phyloP scores from a whole-genome alignment of 2,888 invertebrate species.

The Poecilus cupreus region DNA sequence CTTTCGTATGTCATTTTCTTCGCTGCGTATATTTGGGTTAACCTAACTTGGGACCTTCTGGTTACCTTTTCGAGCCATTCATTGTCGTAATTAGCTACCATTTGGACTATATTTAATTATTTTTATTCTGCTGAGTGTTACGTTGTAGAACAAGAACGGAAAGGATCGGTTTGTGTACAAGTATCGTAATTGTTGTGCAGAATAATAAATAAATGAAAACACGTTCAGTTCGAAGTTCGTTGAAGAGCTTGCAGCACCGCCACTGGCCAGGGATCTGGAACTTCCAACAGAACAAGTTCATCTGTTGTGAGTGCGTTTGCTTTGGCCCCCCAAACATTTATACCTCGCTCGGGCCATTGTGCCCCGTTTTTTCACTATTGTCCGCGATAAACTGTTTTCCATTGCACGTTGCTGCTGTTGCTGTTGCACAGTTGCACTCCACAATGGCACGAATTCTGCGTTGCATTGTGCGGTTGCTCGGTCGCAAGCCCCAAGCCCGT shows the following conservation, averaged over 20 bases:
- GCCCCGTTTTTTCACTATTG: constrained; percentile 33
- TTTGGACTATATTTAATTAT: no score
- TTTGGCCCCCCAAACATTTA: constrained; percentile 8
- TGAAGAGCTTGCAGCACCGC: no score
- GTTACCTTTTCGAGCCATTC: background rate
- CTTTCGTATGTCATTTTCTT: constrained; percentile 23
- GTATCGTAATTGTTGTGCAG: no score
- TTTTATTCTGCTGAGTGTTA: no score
- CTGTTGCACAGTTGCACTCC: background rate
- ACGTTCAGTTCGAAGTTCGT: no score
- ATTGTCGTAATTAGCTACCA: background rate
- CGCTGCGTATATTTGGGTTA: constrained; percentile 11
- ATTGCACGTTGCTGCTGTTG: constrained; percentile 4
- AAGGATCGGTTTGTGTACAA: no score
- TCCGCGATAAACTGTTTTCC: constrained; percentile 43
- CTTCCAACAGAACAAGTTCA: background rate
- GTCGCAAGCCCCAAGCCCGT: background rate
- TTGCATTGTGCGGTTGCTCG: constrained; percentile 9
- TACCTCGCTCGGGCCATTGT: constrained; percentile 16
- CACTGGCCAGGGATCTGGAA: no score
- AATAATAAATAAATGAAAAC: no score
- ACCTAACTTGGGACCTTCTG: background rate
- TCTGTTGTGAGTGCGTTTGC: background rate
- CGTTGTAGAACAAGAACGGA: no score
- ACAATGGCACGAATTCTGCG: background rate